phyloP scores from a whole-genome alignment of 2,888 invertebrate genomes.

The Callyntrura sp. region DNA sequence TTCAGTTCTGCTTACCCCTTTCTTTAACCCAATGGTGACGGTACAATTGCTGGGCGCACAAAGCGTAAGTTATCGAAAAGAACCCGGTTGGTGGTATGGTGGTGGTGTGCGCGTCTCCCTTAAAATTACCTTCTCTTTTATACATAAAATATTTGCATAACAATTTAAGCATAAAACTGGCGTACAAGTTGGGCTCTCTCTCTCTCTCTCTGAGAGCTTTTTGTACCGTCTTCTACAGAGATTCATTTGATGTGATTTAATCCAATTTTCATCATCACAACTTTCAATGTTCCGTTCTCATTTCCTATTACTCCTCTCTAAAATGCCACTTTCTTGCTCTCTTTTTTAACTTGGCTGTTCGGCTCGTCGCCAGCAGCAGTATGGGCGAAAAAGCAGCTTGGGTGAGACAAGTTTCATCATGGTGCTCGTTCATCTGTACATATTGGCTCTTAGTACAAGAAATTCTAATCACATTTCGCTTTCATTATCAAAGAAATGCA shows the following conservation, averaged over 20 bases:
- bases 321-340: background rate
- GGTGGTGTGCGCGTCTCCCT: background rate
- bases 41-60: slow-evolving; percentile 40
- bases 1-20: background rate
- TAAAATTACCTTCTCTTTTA: slow-evolving; percentile 47
- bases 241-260: slow-evolving; percentile 59
- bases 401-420: slow-evolving; percentile 41
- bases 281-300: slow-evolving; percentile 22
- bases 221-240: slow-evolving; percentile 1
- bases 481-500: slow-evolving; percentile 47
- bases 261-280: slow-evolving; percentile 56
- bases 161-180: slow-evolving; percentile 25
- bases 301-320: slow-evolving; percentile 19
- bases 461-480: slow-evolving; percentile 11
- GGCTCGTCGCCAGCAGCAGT: background rate
- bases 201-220: background rate
- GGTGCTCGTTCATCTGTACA: slow-evolving; percentile 46
- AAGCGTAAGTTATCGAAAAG: slow-evolving; percentile 51
- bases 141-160: slow-evolving; percentile 56
- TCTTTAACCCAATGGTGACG: slow-evolving; percentile 4
- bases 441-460: slow-evolving; percentile 37
- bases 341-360: background rate
- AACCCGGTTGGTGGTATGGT: background rate
- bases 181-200: background rate
- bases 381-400: background rate